These are phyloP conservation scores for Lepidurus couesii DNA, from an alignment of 1,140 invertebrate genomes.

Conservation along the genomic window DNA sequence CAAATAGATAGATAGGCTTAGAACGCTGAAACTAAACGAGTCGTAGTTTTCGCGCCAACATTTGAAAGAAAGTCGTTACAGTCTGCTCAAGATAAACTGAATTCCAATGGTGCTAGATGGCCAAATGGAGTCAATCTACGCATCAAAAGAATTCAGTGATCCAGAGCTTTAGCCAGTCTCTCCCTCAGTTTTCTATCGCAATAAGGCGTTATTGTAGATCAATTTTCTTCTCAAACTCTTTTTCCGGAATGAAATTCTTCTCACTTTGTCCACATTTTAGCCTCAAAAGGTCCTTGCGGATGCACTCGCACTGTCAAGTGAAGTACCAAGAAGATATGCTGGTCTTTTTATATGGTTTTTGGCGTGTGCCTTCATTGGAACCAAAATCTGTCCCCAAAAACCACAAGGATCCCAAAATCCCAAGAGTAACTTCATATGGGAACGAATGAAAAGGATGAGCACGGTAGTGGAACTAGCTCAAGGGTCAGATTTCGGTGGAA, in stretches of 20 bases:
- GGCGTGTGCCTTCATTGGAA: neutral
- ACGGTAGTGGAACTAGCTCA: conserved; percentile 12
- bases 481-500: neutral
- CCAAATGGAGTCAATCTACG: conserved; percentile 24
- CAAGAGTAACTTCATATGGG: conserved; percentile 9
- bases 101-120: conserved; percentile 32
- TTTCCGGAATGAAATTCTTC: neutral
- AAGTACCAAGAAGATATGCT: neutral
- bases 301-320: conserved; percentile 17
- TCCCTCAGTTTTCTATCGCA: neutral
- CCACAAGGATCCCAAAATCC: conserved; percentile 1
- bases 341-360: neutral
- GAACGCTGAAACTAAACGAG: neutral
- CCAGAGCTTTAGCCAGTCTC: neutral
- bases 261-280: neutral
- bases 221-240: neutral
- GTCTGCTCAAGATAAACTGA: conserved; percentile 29
- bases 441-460: conserved; percentile 15
- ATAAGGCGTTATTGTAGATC: neutral
- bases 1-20: neutral
- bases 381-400: neutral
- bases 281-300: conserved; percentile 9
- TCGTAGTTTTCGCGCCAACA: too few relatives aligned
- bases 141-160: conserved; percentile 34
- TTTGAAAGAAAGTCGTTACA: neutral